Conservation (phyloP, 2,888 invertebrate species). For the Anoplius nigerrimus region DNA sequence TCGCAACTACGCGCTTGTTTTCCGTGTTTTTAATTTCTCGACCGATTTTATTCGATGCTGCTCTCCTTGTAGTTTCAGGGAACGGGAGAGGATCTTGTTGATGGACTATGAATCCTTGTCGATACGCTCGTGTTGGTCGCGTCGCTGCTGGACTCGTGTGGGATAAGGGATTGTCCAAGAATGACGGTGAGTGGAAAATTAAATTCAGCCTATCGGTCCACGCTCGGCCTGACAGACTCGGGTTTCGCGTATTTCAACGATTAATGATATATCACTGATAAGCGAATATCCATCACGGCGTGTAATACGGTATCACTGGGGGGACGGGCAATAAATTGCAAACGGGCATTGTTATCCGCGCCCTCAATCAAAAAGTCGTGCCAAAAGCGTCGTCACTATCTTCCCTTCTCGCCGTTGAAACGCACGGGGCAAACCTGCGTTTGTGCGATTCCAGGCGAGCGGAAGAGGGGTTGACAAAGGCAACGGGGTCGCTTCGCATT, state of each 20-base stretch:
- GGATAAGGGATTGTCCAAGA: background rate
- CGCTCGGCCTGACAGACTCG: background rate
- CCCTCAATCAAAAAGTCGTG: constrained; percentile 11
- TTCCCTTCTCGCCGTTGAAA: background rate
- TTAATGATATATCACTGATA: constrained; percentile 20
- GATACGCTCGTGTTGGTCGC: too few relatives aligned
- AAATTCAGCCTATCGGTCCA: background rate
- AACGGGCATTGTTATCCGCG: constrained; percentile 17
- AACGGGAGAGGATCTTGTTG: too few relatives aligned
- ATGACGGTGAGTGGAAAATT: background rate
- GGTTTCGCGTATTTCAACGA: constrained; percentile 7
- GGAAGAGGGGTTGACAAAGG: background rate
- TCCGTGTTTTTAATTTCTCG: too few relatives aligned
- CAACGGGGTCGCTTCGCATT: background rate
- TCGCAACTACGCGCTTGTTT: too few relatives aligned
- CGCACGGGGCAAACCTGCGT: background rate
- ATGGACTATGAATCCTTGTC: too few relatives aligned
- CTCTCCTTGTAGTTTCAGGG: too few relatives aligned
- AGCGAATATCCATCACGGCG: constrained; percentile 18
- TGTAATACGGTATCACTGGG: constrained; percentile 4
- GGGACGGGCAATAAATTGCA: constrained; percentile 15
- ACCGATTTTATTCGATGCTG: too few relatives aligned
- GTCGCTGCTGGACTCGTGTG: too few relatives aligned
- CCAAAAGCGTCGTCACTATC: constrained; percentile 11
- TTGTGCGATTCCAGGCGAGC: background rate